Conservation (phyloP, 2,113 vertebrate genomes). For the Uropsilus gracilis region DNA sequence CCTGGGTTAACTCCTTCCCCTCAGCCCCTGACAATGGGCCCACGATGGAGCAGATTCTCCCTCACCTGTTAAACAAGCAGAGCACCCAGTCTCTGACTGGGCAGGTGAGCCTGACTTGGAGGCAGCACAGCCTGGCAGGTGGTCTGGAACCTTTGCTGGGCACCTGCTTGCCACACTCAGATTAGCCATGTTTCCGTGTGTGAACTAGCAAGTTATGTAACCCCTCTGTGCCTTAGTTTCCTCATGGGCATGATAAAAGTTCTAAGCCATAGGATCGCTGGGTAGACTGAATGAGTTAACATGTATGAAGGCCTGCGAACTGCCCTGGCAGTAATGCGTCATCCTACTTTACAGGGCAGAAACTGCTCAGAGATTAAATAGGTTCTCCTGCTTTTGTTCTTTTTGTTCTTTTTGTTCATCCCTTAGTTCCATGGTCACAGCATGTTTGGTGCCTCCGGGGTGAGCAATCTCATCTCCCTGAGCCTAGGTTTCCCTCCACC, state of each 20-base stretch:
- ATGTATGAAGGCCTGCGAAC: not conserved
- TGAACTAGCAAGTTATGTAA: not conserved
- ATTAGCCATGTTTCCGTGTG: not conserved
- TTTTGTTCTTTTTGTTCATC: too few relatives aligned
- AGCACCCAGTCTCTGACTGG: not conserved
- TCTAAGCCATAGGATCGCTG: not conserved
- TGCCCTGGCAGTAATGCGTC: rapidly evolving
- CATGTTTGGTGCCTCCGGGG: not conserved
- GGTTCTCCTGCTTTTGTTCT: not conserved
- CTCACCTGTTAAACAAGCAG: not conserved
- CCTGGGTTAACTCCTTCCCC: too few relatives aligned
- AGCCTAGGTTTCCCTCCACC: not conserved
- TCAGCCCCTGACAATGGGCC: too few relatives aligned
- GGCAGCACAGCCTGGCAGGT: too few relatives aligned
- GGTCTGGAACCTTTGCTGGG: not conserved
- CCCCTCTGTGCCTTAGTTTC: not conserved
- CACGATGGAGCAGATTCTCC: not conserved
- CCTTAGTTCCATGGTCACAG: not conserved
- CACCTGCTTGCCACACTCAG: not conserved
- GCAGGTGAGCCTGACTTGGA: not conserved
- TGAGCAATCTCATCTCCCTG: too few relatives aligned
- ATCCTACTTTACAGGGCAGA: not conserved
- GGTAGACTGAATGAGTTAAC: too few relatives aligned
- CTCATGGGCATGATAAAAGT: not conserved
- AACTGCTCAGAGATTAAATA: rapidly evolving